These are phyloP conservation scores for Campaea margaritaria DNA, from an alignment of 2,888 invertebrate species.

Conservation along the genomic window DNA sequence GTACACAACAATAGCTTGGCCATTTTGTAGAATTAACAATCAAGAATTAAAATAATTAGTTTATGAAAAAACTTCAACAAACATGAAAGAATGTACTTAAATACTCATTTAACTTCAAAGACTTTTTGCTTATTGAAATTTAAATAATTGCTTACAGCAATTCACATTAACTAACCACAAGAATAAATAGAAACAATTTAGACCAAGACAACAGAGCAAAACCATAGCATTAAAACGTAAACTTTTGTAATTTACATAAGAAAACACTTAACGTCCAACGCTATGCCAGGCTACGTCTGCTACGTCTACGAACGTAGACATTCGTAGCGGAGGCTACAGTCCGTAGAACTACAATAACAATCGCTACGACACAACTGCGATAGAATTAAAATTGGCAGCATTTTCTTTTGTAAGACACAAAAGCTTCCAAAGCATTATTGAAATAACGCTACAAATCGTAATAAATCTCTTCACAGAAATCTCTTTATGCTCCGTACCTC, in stretches of 20 bases:
- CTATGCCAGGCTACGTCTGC: constrained; percentile 12
- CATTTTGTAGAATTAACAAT: too few species aligned
- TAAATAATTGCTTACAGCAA: too few species aligned
- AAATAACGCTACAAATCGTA: constrained; percentile 9
- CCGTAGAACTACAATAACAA: constrained; percentile 13
- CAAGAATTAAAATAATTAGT: too few species aligned
- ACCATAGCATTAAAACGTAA: constrained; percentile 15
- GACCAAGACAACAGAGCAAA: constrained; percentile 1
- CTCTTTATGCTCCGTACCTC: constrained; percentile 6
- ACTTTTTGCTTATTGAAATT: too few species aligned
- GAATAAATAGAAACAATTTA: background rate
- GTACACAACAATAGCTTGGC: too few species aligned
- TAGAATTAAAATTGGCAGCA: constrained; percentile 4
- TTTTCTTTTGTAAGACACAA: constrained; percentile 5
- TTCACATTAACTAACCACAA: too few species aligned
- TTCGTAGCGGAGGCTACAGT: background rate
- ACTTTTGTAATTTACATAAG: constrained; percentile 16
- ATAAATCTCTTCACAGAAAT: constrained; percentile 17
- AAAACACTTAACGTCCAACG: constrained; percentile 17
- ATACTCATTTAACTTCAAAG: too few species aligned
- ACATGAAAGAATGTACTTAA: too few species aligned
- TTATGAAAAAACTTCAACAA: too few species aligned
- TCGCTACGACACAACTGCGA: constrained; percentile 11
- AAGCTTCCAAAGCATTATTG: constrained; percentile 6
- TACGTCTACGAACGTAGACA: constrained; percentile 9